These are phyloP conservation scores for Drosophila mauritiana DNA, from an alignment of 1,140 invertebrate genomes.

Conservation along the genomic window DNA sequence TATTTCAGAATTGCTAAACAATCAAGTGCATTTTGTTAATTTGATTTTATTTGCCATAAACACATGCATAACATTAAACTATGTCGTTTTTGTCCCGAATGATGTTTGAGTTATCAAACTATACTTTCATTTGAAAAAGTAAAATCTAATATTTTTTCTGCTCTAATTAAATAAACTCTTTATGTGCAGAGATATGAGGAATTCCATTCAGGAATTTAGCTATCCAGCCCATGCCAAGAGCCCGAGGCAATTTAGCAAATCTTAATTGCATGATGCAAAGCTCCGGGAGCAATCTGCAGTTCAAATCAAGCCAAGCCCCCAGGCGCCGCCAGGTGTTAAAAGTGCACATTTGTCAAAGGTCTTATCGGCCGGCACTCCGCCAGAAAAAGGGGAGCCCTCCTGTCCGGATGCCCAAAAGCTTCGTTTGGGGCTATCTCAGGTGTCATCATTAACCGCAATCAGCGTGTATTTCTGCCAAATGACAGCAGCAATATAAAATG, in stretches of 20 bases:
- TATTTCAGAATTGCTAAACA: no score
- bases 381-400: constrained; percentile 9
- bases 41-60: no score
- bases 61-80: no score
- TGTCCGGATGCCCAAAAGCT: neutral
- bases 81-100: no score
- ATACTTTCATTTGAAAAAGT: no score
- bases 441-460: constrained; percentile 81
- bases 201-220: neutral
- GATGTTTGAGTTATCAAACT: neutral
- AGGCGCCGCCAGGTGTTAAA: constrained; percentile 50
- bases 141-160: no score
- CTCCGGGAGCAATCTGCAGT: constrained; percentile 16
- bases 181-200: neutral
- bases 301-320: constrained; percentile 14
- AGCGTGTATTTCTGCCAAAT: constrained; percentile 67
- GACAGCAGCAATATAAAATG: constrained; percentile 67
- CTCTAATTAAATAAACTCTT: neutral
- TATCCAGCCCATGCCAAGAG: neutral
- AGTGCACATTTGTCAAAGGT: constrained; percentile 56
- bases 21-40: no score
- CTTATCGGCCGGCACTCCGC: constrained; percentile 32
- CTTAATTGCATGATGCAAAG: constrained; percentile 43
- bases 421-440: constrained; percentile 53
- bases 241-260: constrained; percentile 27